Conservation (phyloP, 2,888 invertebrate species). For the Dryobotodes eremita region DNA sequence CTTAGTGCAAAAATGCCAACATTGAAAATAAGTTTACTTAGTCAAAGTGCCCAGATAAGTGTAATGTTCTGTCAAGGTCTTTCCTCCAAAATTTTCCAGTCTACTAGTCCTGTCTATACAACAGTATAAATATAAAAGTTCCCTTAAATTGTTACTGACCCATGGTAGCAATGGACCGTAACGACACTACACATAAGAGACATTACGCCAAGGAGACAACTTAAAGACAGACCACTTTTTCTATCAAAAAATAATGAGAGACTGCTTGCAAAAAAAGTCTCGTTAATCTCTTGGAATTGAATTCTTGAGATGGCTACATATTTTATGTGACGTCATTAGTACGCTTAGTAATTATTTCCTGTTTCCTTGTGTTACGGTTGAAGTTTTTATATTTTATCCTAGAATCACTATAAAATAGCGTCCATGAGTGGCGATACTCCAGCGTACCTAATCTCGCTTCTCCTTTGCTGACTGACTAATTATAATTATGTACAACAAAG, state of each 20-base stretch:
- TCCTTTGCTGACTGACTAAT: neutral
- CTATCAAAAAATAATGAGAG: neutral
- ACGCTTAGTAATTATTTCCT: neutral
- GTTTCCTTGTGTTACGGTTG: neutral
- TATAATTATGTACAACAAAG: neutral
- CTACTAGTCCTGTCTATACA: neutral
- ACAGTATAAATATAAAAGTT: slow-evolving; percentile 2
- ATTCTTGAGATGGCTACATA: neutral
- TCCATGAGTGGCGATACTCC: neutral
- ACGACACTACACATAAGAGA: slow-evolving; percentile 34
- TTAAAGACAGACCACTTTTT: neutral
- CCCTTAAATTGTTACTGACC: neutral
- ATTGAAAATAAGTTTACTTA: neutral
- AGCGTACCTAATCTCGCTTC: neutral
- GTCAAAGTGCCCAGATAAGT: neutral
- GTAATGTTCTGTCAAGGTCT: neutral
- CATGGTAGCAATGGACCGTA: slow-evolving; percentile 11
- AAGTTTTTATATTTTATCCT: no score
- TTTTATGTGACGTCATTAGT: slow-evolving; percentile 1
- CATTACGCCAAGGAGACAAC: slow-evolving; percentile 45
- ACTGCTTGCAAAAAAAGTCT: neutral
- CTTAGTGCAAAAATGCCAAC: neutral
- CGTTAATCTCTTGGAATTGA: neutral
- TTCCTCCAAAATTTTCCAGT: neutral
- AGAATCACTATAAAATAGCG: neutral